Evolutionary conservation across 2,888 invertebrate genomes (phyloP), one percentile per base, ranked within the genome.

Genomic region (Microchrysa polita): DNA sequence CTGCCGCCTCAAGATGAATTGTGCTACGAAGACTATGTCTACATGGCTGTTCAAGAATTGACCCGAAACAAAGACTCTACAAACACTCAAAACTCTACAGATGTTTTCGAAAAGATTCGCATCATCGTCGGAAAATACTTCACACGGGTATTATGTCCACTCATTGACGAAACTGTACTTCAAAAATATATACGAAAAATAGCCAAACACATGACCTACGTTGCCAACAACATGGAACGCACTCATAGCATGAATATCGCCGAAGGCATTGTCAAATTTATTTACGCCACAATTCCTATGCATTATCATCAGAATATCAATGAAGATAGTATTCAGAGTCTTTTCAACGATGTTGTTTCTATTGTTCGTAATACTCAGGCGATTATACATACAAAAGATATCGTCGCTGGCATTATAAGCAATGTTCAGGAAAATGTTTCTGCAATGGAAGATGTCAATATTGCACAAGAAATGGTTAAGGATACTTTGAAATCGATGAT

Each of bases 211-310:
- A 76, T 84, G 10, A 81, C 80, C 34, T 83, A 83, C 74, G 82
- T 83, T 0, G 84, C 83, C 1, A 80, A 82, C 5, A 82, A 78
- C 53, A 83, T 82, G 52, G 81, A 83, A 65, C 81, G 82, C 12
- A 77, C 78, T 2, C 78, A 82, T 27, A 82, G 81, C 1, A 7
- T 40, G 1, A 52, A 63, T 18, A 63, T 44, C 14, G 53, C 72
- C 14, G 72, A 63, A 53, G 82, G 82, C 67, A 78, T 83, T 12
- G 79, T 81, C 1, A 81, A 82, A 23, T 81, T 81, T 42, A 76
- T 84, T 60, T 79, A 81, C 76, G 78, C 77, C 2, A 80, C 83
- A 74, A 78, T 84, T 67, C 83, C 84, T 0, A 81, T 82, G 67
- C 83, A 83, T 63, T 83, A 82, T 74, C 78, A 83, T 1, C 77